These are phyloP conservation scores for Hyla sarda DNA, from an alignment of 2,113 vertebrate genomes.

Conservation along the genomic window DNA sequence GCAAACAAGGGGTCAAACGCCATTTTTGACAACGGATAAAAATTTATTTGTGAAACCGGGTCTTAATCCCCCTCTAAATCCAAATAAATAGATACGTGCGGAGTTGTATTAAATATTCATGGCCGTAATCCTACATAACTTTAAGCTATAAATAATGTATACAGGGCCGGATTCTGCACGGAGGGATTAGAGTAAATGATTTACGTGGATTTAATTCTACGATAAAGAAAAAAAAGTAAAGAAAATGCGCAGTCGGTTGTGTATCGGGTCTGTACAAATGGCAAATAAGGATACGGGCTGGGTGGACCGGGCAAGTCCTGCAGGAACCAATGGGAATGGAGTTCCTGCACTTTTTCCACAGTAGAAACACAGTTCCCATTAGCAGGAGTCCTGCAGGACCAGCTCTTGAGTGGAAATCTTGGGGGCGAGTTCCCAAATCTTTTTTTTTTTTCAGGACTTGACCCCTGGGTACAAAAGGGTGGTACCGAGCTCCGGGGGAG, in stretches of 20 bases:
- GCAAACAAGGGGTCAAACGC: background rate
- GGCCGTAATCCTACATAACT: background rate
- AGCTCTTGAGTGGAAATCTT: no score
- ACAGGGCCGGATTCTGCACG: background rate
- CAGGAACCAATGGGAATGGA: no score
- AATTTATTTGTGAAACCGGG: background rate
- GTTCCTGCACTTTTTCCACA: no score
- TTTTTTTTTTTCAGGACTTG: no score
- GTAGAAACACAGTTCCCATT: no score
- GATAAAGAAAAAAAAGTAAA: background rate
- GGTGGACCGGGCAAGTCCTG: no score
- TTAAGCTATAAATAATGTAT: slow-evolving; percentile 19
- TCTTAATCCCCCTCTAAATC: slow-evolving; percentile 4
- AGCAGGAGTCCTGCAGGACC: no score
- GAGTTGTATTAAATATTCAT: background rate
- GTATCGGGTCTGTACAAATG: background rate
- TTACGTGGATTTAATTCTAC: background rate
- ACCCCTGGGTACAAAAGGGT: no score
- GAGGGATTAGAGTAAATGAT: background rate
- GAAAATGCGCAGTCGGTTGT: background rate
- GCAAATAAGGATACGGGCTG: background rate
- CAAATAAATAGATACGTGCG: background rate
- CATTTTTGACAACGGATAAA: background rate
- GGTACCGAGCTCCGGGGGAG: no score
- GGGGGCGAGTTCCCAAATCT: no score